These are phyloP conservation scores for Agriopis leucophaearia DNA, from an alignment of 2,888 invertebrate genomes.

Conservation along the genomic window DNA sequence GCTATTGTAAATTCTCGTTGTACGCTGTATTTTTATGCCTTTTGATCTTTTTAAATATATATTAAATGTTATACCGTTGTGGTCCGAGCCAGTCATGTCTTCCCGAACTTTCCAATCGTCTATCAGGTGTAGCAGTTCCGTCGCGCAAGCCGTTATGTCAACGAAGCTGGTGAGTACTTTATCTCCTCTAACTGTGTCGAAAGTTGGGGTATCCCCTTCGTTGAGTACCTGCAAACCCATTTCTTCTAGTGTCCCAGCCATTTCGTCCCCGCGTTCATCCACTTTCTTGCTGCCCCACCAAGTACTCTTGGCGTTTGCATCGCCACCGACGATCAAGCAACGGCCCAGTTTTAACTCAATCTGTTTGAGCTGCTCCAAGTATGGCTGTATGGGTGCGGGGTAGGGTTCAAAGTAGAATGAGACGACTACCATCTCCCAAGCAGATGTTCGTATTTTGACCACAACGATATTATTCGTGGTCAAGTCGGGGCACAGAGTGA, in stretches of 20 bases:
- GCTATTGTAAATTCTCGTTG: constrained; percentile 38
- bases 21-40: constrained; percentile 18
- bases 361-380: background rate
- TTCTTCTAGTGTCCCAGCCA: background rate
- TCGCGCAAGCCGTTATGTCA: constrained; percentile 34
- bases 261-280: constrained; percentile 28
- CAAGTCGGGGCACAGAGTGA: background rate
- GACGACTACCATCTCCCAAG: background rate
- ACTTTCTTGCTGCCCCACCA: constrained; percentile 2
- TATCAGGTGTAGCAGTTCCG: constrained; percentile 22
- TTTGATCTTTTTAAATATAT: constrained; percentile 22
- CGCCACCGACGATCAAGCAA: constrained; percentile 5
- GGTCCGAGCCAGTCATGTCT: constrained; percentile 5
- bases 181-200: constrained; percentile 37
- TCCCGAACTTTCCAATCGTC: constrained; percentile 37
- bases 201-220: constrained; percentile 13
- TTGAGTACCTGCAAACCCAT: no score
- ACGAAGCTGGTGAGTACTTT: constrained; percentile 39
- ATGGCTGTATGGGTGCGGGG: background rate
- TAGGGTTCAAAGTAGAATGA: constrained; percentile 3
- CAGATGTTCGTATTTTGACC: background rate
- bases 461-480: background rate
- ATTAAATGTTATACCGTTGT: constrained; percentile 38
- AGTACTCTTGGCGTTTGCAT: background rate
- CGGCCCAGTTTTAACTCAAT: background rate